phyloP scores from a whole-genome alignment of 2,113 vertebrate species.

The Bufo bufo region DNA sequence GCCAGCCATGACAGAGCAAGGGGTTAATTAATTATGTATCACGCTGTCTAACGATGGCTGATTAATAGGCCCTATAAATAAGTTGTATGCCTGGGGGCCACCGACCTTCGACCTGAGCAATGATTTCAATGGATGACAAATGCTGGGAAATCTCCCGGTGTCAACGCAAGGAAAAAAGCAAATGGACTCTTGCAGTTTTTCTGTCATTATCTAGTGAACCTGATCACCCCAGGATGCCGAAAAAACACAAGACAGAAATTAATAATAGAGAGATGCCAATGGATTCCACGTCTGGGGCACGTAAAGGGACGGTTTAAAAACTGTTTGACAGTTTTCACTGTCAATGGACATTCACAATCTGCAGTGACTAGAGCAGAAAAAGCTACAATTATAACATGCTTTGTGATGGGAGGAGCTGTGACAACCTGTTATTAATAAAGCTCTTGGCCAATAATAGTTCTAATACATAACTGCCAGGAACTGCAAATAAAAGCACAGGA shows the following conservation, averaged over 20 bases:
- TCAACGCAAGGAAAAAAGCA: neutral
- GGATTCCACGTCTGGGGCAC: neutral
- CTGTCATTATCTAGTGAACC: neutral
- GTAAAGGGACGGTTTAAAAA: neutral
- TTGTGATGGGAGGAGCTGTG: no score
- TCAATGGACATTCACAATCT: no score
- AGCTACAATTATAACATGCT: no score
- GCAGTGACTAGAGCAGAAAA: no score
- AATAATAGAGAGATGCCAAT: neutral
- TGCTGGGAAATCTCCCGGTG: slow-evolving; percentile 47
- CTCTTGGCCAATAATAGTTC: no score
- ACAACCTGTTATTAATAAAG: no score
- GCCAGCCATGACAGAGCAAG: neutral
- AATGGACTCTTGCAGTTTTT: neutral
- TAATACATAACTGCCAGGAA: no score
- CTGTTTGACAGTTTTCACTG: neutral
- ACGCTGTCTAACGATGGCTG: slow-evolving; percentile 26
- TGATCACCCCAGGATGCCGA: neutral
- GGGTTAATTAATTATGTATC: slow-evolving; percentile 53
- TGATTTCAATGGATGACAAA: slow-evolving; percentile 51
- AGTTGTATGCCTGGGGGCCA: neutral
- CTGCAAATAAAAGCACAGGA: no score
- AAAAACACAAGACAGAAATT: neutral
- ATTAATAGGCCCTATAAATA: slow-evolving; percentile 51
- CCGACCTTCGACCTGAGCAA: slow-evolving; percentile 17